These are phyloP conservation scores for Drosophila erecta DNA, from an alignment of 1,140 invertebrate genomes.

Conservation along the genomic window DNA sequence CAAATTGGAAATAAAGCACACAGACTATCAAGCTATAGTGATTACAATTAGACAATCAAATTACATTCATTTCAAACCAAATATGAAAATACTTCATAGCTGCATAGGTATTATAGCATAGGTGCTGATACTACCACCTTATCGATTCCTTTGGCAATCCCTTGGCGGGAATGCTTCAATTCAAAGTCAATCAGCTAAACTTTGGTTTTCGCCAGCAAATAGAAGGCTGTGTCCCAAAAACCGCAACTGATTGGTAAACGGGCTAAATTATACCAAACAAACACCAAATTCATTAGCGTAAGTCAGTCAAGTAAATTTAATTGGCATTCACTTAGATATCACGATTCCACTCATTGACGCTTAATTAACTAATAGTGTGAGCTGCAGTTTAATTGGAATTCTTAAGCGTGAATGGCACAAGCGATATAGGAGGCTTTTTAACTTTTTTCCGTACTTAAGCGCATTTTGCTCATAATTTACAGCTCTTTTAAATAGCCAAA, in stretches of 20 bases:
- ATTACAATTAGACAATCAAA: too few relatives aligned
- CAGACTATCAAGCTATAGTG: too few relatives aligned
- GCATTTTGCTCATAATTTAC: too few relatives aligned
- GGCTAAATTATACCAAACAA: not conserved
- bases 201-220: conserved; percentile 1
- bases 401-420: too few relatives aligned
- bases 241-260: conserved; percentile 5
- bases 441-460: too few relatives aligned
- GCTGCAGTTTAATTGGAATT: not conserved
- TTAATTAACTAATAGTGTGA: conserved; percentile 1
- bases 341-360: conserved; percentile 1
- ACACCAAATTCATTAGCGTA: conserved; percentile 12
- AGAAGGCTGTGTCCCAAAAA: not conserved
- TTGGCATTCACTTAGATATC: not conserved
- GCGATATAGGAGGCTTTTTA: too few relatives aligned
- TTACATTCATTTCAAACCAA: too few relatives aligned
- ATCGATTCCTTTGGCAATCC: not conserved
- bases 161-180: not conserved
- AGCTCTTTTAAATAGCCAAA: too few relatives aligned
- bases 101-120: too few relatives aligned
- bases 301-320: not conserved
- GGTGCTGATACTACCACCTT: not conserved
- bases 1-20: not conserved
- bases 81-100: too few relatives aligned
- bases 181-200: not conserved